These are phyloP conservation scores for Acrossocheilus fasciatus DNA, from an alignment of 2,797 vertebrate genomes.

Conservation along the genomic window DNA sequence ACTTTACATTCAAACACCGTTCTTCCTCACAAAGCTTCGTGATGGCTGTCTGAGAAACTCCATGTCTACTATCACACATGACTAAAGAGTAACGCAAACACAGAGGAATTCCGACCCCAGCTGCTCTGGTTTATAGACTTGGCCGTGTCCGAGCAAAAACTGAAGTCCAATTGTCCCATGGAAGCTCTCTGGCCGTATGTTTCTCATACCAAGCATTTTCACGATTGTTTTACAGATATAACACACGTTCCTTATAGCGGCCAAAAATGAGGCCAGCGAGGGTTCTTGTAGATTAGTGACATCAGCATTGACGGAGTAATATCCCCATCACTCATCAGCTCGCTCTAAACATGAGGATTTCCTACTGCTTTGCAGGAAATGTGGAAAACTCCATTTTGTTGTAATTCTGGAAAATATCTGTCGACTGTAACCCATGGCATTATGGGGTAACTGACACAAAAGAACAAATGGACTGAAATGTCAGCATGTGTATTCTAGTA, in stretches of 20 bases:
- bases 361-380: conserved; percentile 64
- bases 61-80: conserved; percentile 43
- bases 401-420: conserved; percentile 72
- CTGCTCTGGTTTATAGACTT: conserved; percentile 46
- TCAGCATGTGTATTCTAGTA: background rate
- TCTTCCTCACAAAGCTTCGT: conserved; percentile 21
- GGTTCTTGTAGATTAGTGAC: conserved; percentile 60
- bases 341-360: conserved; percentile 64
- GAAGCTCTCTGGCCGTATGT: conserved; percentile 52
- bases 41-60: conserved; percentile 42
- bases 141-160: conserved; percentile 44
- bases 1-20: conserved; percentile 19
- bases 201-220: conserved; percentile 58
- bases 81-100: conserved; percentile 47
- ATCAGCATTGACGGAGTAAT: conserved; percentile 66
- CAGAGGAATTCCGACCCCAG: conserved; percentile 37
- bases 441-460: conserved; percentile 4
- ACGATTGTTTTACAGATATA: conserved; percentile 44
- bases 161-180: conserved; percentile 48
- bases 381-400: conserved; percentile 54
- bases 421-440: conserved; percentile 59
- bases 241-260: conserved; percentile 24
- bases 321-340: conserved; percentile 71
- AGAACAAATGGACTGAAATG: background rate
- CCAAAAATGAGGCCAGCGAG: background rate